Conservation (phyloP, 2,888 invertebrate genomes). For the Melinaea menophilus region DNA sequence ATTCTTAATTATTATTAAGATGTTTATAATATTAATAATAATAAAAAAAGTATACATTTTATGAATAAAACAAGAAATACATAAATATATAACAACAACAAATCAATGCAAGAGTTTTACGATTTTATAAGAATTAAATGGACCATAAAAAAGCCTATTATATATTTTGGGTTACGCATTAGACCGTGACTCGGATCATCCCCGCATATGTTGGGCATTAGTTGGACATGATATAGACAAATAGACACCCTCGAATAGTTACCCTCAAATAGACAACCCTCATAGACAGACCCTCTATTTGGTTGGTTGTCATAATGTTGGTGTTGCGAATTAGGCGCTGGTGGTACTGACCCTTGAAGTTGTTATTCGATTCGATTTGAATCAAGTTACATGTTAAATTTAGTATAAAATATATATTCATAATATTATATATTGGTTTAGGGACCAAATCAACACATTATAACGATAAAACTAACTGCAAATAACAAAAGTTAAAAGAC, state of each 20-base stretch:
- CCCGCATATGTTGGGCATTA: constrained; percentile 25
- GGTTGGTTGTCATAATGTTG: constrained; percentile 34
- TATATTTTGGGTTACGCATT: constrained; percentile 9
- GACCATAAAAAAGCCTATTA: constrained; percentile 1
- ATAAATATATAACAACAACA: too few species aligned
- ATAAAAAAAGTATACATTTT: too few species aligned
- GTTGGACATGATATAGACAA: constrained; percentile 23
- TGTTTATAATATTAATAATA: too few species aligned
- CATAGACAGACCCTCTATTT: constrained; percentile 39
- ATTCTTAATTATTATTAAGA: too few species aligned
- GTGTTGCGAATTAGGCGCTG: constrained; percentile 25
- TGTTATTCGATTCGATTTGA: background rate
- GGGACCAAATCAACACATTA: too few species aligned
- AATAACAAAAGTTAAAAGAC: too few species aligned
- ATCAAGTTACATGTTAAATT: too few species aligned
- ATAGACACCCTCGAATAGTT: constrained; percentile 18
- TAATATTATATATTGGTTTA: too few species aligned
- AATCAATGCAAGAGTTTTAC: background rate
- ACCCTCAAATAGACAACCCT: constrained; percentile 33
- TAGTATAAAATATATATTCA: too few species aligned
- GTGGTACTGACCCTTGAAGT: constrained; percentile 4
- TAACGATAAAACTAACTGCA: too few species aligned
- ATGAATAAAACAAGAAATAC: too few species aligned
- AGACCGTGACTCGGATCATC: constrained; percentile 22
- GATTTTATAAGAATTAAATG: background rate